Evolutionary conservation across 2,888 invertebrate species (phyloP), one percentile per base, ranked within the genome.

Genomic region (Volucella zonaria): DNA sequence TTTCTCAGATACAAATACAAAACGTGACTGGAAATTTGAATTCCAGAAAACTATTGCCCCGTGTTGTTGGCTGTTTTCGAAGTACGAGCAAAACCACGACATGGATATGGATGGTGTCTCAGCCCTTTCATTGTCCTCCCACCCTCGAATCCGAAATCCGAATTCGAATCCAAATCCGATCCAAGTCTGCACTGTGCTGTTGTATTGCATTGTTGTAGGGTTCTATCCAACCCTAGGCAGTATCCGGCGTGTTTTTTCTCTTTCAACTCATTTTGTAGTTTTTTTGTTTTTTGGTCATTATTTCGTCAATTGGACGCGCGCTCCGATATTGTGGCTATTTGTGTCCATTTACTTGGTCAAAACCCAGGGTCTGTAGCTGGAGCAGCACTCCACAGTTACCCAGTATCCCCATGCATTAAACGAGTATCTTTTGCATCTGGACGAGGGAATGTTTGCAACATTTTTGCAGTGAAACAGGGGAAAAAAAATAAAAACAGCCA

Each of bases 1-100:
- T 49, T 80, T 76, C 81, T 71, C 66, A 11, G 66, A 66, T 71
- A 56, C 75, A 45, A 80, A 85, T 73, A 76, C 64, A 64, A 77
- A 73, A 85, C 85, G 85, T 85, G 85, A 85, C 81, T 85, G 58
- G 85, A 80, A 85, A 85, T 77, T 76, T 85, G 62, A 85, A 85
- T 80, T 85, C 51, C 59, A 73, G 58, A 64, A 79, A 83, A 68
- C 77, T 59, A 82, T 73, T 61, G 82, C 54, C 81, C 31, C 31
- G 31, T 6, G 31, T 31, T 31, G 31, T 31, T 31, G 31, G 31
- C 6, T 31, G 6, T 31, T 31, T 31, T 6, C 31, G 31, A 31
- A 70, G 51, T 43, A 67, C 12, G n/a, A 54, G 42, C 54, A 42
- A 23, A 70, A 62, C 66, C 78, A 52, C 56, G 15, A 18, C 40